Evolutionary conservation across 2,797 vertebrate species (phyloP).

Genomic region (Rhinophrynus dorsalis): DNA sequence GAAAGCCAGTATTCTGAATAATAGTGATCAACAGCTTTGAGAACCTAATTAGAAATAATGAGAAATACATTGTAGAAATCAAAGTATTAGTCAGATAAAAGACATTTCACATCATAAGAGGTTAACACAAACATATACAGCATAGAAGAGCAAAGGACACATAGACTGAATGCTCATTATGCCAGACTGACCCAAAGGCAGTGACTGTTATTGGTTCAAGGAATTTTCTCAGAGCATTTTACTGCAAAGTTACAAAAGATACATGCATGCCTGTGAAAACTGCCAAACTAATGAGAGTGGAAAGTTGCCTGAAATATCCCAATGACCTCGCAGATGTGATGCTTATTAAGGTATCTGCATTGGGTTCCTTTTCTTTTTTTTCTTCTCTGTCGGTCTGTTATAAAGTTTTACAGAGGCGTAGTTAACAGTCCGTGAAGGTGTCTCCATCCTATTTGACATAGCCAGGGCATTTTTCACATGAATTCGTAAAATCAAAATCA

Average conservation of each 20-base stretch:
- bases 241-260: constrained; percentile 77
- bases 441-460: constrained; percentile 85
- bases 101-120: constrained; percentile 62
- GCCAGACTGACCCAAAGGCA: constrained; percentile 74
- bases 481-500: constrained; percentile 68
- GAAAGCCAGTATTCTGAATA: constrained; percentile 47
- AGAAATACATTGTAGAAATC: constrained; percentile 70
- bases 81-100: constrained; percentile 64
- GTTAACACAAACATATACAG: constrained; percentile 77
- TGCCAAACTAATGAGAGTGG: constrained; percentile 86
- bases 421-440: constrained; percentile 95
- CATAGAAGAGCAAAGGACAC: constrained; percentile 67
- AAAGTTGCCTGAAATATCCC: constrained; percentile 77
- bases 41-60: constrained; percentile 84
- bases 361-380: constrained; percentile 71
- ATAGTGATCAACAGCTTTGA: constrained; percentile 59
- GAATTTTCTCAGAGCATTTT: constrained; percentile 78
- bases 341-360: constrained; percentile 82
- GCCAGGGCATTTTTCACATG: constrained; percentile 71
- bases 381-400: constrained; percentile 78
- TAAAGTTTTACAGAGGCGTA: constrained; percentile 82
- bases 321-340: constrained; percentile 83
- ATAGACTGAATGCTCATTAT: constrained; percentile 79
- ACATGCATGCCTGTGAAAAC: constrained; percentile 70
- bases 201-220: constrained; percentile 72